These are phyloP conservation scores for Anthopleura xanthogrammica DNA, from an alignment of 92 coral and sea anemone genomes.

Conservation along the genomic window DNA sequence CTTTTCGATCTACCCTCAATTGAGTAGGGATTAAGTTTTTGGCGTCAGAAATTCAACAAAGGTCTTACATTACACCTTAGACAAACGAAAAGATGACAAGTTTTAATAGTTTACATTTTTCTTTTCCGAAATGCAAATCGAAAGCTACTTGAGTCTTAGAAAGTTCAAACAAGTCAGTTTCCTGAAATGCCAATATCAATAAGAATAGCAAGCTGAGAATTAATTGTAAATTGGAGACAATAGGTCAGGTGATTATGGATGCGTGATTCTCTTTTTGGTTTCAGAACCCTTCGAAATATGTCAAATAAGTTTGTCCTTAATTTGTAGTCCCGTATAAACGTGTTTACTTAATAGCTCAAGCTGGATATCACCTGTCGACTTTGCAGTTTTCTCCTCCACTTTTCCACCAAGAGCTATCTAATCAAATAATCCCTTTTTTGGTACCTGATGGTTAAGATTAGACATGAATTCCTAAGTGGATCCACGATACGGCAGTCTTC, in stretches of 20 bases:
- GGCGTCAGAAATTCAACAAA: conserved; percentile 87
- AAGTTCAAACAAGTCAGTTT: conserved; percentile 76
- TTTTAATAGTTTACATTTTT: conserved; percentile 90
- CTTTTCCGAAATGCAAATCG: conserved; percentile 92
- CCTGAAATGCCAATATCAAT: conserved; percentile 69
- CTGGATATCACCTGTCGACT: conserved; percentile 56
- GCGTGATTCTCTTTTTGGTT: conserved; percentile 53
- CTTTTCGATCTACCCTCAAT: conserved; percentile 44
- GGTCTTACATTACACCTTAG: conserved; percentile 78
- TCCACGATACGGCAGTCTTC: conserved; percentile 52
- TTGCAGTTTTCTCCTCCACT: conserved; percentile 26
- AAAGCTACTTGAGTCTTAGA: conserved; percentile 66
- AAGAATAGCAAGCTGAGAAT: conserved; percentile 61
- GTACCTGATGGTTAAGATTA: conserved; percentile 55
- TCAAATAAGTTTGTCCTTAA: conserved; percentile 64
- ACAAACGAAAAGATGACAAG: conserved; percentile 81
- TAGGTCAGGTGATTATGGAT: conserved; percentile 45
- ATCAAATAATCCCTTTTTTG: conserved; percentile 57
- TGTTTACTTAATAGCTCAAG: conserved; percentile 63
- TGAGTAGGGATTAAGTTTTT: conserved; percentile 76
- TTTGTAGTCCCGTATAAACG: conserved; percentile 59
- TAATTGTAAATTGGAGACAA: conserved; percentile 82
- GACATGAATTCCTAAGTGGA: conserved; percentile 30
- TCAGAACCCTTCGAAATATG: conserved; percentile 64
- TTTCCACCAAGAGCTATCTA: conserved; percentile 38